These are phyloP conservation scores for Strongylocentrotus purpuratus DNA, from an alignment of 35 echinoderm and acorn worm genomes.

Conservation along the genomic window DNA sequence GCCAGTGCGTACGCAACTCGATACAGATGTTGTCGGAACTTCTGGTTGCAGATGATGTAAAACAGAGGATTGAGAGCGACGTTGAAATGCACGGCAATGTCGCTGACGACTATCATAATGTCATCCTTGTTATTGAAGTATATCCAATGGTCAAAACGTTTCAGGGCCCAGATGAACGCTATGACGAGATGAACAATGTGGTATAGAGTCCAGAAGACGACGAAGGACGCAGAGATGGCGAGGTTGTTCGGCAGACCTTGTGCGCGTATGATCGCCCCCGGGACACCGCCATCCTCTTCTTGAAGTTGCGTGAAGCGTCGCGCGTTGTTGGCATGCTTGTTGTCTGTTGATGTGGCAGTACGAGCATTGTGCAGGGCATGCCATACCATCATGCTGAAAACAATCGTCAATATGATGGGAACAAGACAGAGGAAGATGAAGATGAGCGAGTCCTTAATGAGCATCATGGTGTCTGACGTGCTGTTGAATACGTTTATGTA, in stretches of 20 bases:
- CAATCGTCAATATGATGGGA: not conserved
- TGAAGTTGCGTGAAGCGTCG: not conserved
- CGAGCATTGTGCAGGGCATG: not conserved
- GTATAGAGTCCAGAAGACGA: conserved; percentile 19
- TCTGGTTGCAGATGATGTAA: not conserved
- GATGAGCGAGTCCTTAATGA: conserved; percentile 30
- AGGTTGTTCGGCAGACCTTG: not conserved
- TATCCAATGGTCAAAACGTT: conserved; percentile 27
- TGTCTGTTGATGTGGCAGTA: not conserved
- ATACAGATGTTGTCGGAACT: conserved; percentile 29
- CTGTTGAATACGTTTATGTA: not conserved
- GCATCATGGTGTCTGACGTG: not conserved
- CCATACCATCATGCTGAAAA: not conserved
- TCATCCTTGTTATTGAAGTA: conserved; percentile 34
- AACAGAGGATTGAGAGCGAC: conserved; percentile 35
- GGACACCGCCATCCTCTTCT: not conserved
- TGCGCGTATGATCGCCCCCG: not conserved
- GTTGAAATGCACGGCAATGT: conserved; percentile 38
- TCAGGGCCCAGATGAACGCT: not conserved
- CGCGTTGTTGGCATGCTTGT: not conserved
- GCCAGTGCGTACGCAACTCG: not conserved
- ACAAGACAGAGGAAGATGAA: conserved; percentile 20
- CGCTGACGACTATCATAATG: not conserved
- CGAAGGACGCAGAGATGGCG: not conserved
- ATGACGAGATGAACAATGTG: not conserved